These are phyloP conservation scores for Nezara viridula DNA, from an alignment of 2,888 invertebrate species.

Conservation along the genomic window DNA sequence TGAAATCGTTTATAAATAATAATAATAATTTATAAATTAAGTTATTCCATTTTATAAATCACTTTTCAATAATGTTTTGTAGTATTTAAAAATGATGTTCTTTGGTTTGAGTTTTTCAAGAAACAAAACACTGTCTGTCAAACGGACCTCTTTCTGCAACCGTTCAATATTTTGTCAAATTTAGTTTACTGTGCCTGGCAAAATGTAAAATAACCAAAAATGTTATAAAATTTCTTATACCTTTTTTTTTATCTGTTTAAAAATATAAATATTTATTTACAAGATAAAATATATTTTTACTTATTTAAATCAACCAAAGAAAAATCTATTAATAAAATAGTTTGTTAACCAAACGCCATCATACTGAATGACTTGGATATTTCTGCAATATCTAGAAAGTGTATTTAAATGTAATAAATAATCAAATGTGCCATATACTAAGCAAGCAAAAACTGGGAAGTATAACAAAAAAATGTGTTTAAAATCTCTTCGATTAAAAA, in stretches of 20 bases:
- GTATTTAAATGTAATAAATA: no score
- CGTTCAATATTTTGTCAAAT: neutral
- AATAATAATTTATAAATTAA: neutral
- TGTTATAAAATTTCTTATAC: neutral
- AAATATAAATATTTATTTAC: conserved; percentile 29
- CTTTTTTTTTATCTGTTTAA: neutral
- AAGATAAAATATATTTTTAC: neutral
- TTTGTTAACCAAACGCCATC: no score
- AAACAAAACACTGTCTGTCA: neutral
- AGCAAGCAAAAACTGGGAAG: no score
- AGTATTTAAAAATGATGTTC: no score
- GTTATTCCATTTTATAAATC: neutral
- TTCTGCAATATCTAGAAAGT: no score
- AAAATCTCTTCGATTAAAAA: no score
- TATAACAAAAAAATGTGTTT: no score
- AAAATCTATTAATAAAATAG: no score
- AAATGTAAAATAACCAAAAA: neutral
- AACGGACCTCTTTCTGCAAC: neutral
- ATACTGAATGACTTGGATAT: no score
- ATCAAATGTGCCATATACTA: no score
- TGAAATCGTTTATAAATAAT: neutral
- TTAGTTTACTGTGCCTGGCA: neutral
- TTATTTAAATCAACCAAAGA: neutral
- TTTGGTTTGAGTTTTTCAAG: no score
- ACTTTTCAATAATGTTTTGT: no score